Conservation (phyloP, 1,140 invertebrate species). For the Thaumatotibia leucotreta region DNA sequence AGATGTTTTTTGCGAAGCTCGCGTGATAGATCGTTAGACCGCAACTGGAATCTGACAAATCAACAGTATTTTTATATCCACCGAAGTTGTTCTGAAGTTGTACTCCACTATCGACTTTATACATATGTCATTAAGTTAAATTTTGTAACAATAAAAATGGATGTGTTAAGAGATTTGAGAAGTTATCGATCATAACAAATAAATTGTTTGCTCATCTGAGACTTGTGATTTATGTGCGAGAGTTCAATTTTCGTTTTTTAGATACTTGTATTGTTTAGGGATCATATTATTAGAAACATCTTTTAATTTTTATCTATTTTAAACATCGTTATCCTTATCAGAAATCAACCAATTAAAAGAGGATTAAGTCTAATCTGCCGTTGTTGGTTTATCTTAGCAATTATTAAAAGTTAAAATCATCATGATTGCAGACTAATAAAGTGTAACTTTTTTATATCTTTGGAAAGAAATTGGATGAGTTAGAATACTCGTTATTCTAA, state of each 20-base stretch:
- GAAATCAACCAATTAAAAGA: not conserved
- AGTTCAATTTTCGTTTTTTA: slow-evolving; percentile 2
- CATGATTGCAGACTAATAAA: not conserved
- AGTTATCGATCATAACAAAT: slow-evolving; percentile 18
- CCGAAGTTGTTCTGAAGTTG: not conserved
- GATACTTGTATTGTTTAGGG: no score
- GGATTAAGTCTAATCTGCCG: not conserved
- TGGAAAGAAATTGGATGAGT: no score
- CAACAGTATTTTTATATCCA: not conserved
- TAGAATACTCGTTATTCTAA: no score
- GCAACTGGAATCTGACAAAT: slow-evolving; percentile 49
- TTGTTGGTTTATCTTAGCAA: not conserved
- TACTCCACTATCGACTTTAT: not conserved
- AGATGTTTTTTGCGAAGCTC: slow-evolving; percentile 43
- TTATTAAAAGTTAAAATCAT: not conserved
- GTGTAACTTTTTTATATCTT: not conserved
- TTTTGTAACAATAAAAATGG: not conserved
- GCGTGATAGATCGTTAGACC: slow-evolving; percentile 36
- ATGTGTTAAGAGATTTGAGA: not conserved
- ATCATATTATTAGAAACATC: no score
- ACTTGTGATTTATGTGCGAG: slow-evolving; percentile 37
- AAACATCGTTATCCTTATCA: no score
- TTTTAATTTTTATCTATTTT: no score
- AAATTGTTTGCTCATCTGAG: slow-evolving; percentile 44
- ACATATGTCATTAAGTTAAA: not conserved